These are phyloP conservation scores for Trialeurodes vaporariorum DNA, from an alignment of 1,140 invertebrate species.

Conservation along the genomic window DNA sequence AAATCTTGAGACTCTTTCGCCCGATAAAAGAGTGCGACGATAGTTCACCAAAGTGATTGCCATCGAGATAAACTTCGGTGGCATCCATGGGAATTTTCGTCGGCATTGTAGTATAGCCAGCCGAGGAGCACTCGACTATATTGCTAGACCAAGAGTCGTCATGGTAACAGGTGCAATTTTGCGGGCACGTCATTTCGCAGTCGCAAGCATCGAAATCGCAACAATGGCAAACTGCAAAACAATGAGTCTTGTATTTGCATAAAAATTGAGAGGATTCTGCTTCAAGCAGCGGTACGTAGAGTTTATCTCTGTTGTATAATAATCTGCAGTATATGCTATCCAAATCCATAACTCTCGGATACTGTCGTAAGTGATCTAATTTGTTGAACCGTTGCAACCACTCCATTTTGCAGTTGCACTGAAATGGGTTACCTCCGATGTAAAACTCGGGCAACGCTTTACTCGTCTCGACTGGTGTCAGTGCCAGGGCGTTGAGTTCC, in stretches of 20 bases:
- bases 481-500: slow-evolving; percentile 62
- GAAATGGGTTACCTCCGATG: slow-evolving; percentile 75
- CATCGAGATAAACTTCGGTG: slow-evolving; percentile 83
- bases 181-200: slow-evolving; percentile 89
- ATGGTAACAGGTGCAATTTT: slow-evolving; percentile 87
- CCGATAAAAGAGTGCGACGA: slow-evolving; percentile 84
- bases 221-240: slow-evolving; percentile 84
- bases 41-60: slow-evolving; percentile 74
- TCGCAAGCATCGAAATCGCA: slow-evolving; percentile 92
- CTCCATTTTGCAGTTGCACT: slow-evolving; percentile 78
- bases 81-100: slow-evolving; percentile 86
- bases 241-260: slow-evolving; percentile 84
- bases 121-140: slow-evolving; percentile 79
- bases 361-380: slow-evolving; percentile 51
- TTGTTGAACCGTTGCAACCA: slow-evolving; percentile 75
- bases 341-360: slow-evolving; percentile 80
- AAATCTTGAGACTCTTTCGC: slow-evolving; percentile 69
- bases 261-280: slow-evolving; percentile 78
- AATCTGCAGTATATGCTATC: slow-evolving; percentile 83
- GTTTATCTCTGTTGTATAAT: slow-evolving; percentile 66
- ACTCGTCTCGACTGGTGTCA: slow-evolving; percentile 54
- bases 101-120: slow-evolving; percentile 66
- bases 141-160: slow-evolving; percentile 89
- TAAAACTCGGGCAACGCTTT: slow-evolving; percentile 68
- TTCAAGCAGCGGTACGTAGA: slow-evolving; percentile 69